Evolutionary conservation across 2,888 invertebrate genomes (phyloP), one percentile per base, ranked within the genome.

Genomic region (Sinohyriopsis cumingii): DNA sequence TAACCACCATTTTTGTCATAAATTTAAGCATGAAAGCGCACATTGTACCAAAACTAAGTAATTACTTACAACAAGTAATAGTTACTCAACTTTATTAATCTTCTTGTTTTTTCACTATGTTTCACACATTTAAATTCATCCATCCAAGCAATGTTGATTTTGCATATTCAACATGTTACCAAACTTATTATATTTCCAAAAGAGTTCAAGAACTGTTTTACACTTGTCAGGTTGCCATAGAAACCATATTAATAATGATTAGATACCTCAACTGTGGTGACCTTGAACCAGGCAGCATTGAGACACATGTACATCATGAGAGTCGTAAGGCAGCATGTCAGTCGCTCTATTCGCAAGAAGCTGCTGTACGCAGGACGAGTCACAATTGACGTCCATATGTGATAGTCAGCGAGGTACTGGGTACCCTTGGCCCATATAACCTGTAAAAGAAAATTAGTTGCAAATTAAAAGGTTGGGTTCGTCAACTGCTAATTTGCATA

Each of bases 341-440:
- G 81, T 1, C 90, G 79, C 79, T 90, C 88, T 7, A 82, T 84
- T 1, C 87, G 82, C 18, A 84, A 86, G 79, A 89, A 90, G n/a
- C 86, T 82, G 72, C 86, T 87, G 78, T 87, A 85, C 0, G 88
- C 82, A 6, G 90, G 89, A 65, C 86, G 77, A 1, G 86, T 85
- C 54, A 87, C 68, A 22, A 87, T 73, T 0, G 89, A 89, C 61
- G 85, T 69, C 89, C 89, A 89, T 25, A 88, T 76, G 68, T 90
- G 90, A 68, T 86, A 86, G 78, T 90, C 89, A 9, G 85, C 82
- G 66, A 88, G 74, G 76, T 89, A 89, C 81, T 90, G 88, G 1
- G 82, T 81, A 25, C 86, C 83, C 65, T 89, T 89, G n/a, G 85
- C 82, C 81, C 83, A 81, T 60, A 88, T 77, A 22, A 88, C 85